Evolutionary conservation across 1,140 invertebrate species (phyloP).

Genomic region (Coenobita brevimanus): DNA sequence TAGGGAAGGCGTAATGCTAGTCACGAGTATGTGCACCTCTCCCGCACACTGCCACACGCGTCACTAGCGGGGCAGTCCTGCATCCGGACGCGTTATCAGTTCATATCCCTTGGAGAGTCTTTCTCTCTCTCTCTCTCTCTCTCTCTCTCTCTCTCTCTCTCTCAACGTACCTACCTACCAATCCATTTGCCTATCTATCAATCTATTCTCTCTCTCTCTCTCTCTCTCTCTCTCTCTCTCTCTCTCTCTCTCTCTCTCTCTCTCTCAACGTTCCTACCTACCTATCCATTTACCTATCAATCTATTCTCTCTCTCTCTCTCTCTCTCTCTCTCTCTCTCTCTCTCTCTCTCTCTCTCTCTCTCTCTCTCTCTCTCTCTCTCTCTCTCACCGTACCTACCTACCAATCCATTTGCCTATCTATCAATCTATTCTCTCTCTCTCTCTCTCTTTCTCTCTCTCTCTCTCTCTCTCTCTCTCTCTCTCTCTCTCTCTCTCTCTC

Average conservation of each 20-base stretch:
- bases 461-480: background rate
- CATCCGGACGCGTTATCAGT: background rate
- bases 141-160: too few relatives aligned
- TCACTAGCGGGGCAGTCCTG: too few relatives aligned
- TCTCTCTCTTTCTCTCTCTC: background rate
- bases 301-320: constrained; percentile 3
- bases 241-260: background rate
- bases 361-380: constrained; percentile 6
- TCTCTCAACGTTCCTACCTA: background rate
- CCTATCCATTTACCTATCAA: too few relatives aligned
- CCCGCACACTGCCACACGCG: too few relatives aligned
- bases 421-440: background rate
- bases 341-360: background rate
- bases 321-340: constrained; percentile 4
- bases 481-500: too few relatives aligned
- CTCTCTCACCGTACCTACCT: too few relatives aligned
- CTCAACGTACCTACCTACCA: too few relatives aligned
- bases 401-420: background rate
- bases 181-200: too few relatives aligned
- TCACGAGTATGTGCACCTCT: too few relatives aligned
- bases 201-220: too few relatives aligned
- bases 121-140: too few relatives aligned
- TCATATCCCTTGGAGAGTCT: background rate
- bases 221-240: background rate
- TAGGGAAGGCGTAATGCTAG: too few relatives aligned